A percentile compares a stretch with the other conserved stretches of the same genome.
Conservation (phyloP, 2,888 invertebrate genomes). For the Podabrus alpinus region DNA sequence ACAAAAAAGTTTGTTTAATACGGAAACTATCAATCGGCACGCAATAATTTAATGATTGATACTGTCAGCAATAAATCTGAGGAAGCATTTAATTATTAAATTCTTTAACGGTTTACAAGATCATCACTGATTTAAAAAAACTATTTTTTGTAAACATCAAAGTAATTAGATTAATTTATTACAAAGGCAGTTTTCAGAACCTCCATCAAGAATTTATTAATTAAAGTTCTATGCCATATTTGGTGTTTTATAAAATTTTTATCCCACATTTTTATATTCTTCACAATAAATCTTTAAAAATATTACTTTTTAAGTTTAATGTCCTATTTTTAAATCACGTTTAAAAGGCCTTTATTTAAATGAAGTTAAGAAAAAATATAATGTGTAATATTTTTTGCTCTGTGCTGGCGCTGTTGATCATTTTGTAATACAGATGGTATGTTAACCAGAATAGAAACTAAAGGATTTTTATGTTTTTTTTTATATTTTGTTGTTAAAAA, state of each 20-base stretch:
- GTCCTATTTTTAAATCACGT: neutral
- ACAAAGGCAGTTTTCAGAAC: neutral
- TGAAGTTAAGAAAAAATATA: no score
- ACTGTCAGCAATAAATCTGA: neutral
- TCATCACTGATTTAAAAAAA: neutral
- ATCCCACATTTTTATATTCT: neutral
- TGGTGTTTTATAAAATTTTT: neutral
- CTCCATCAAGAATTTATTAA: neutral
- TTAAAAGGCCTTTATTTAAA: neutral
- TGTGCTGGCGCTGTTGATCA: no score
- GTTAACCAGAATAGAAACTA: no score
- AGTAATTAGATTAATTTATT: neutral
- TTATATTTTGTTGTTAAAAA: no score
- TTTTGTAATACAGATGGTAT: no score
- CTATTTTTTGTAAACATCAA: neutral
- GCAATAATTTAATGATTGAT: neutral
- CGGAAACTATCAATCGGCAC: neutral
- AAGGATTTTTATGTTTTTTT: no score
- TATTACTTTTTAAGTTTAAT: neutral
- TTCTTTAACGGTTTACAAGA: neutral
- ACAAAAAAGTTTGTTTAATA: neutral
- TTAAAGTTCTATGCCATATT: neutral
- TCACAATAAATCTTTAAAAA: neutral
- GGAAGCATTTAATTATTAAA: neutral
- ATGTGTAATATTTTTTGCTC: no score